A percentile compares a stretch with the other conserved stretches of the same genome.
phyloP scores from a whole-genome alignment of 2,113 vertebrate genomes.

The Guaruba guarouba region DNA sequence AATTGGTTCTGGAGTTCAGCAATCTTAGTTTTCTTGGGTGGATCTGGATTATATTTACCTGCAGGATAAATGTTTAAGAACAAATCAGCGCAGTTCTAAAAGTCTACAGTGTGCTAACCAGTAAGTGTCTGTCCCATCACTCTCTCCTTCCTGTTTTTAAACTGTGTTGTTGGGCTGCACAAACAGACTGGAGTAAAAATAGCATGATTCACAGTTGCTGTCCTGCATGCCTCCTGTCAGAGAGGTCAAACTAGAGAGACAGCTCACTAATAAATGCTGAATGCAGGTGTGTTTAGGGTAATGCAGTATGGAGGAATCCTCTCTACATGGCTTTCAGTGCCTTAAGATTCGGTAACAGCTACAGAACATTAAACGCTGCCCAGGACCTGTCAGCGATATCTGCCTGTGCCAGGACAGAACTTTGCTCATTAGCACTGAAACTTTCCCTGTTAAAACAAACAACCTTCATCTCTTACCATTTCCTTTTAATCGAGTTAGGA shows the following conservation, averaged over 20 bases:
- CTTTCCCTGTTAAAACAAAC: background rate
- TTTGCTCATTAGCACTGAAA: slow-evolving; percentile 9
- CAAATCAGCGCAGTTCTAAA: background rate
- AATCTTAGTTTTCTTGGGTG: background rate
- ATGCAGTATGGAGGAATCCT: background rate
- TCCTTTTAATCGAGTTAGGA: background rate
- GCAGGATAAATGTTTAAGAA: background rate
- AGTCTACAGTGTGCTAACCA: background rate
- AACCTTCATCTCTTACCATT: background rate
- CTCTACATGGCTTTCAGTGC: background rate
- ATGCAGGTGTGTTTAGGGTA: background rate
- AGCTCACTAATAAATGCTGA: background rate
- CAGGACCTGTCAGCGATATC: background rate
- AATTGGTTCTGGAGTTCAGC: background rate
- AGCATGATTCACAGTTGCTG: background rate
- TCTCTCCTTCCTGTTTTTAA: slow-evolving; percentile 37
- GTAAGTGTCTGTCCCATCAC: background rate
- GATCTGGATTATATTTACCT: background rate
- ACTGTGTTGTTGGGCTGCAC: background rate
- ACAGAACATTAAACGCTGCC: background rate
- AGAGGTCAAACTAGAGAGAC: slow-evolving; percentile 11
- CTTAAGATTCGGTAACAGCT: background rate
- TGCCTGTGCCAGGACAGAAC: background rate
- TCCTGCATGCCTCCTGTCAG: background rate
- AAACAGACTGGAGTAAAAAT: slow-evolving; percentile 7